These are phyloP conservation scores for Periplaneta americana DNA, from an alignment of 1,140 invertebrate species.

Conservation along the genomic window DNA sequence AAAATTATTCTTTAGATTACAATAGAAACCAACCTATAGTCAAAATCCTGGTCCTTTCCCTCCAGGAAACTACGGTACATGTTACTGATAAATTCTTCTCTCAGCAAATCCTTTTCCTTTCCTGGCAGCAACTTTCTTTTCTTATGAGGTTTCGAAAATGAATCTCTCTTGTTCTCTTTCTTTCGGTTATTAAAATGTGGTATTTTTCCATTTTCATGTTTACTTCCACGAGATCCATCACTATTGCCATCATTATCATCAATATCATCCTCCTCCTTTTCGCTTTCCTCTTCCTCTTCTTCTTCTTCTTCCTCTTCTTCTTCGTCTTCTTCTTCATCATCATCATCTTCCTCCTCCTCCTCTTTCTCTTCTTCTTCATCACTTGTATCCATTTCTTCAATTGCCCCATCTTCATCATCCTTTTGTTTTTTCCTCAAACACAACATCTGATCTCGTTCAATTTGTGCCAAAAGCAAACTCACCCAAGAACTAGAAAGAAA, in stretches of 20 bases:
- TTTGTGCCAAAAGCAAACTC: slow-evolving; percentile 40
- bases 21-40: slow-evolving; percentile 58
- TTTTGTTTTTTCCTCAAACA: slow-evolving; percentile 55
- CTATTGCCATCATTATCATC: slow-evolving; percentile 31
- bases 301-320: slow-evolving; percentile 20
- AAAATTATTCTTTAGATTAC: not conserved
- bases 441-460: slow-evolving; percentile 52
- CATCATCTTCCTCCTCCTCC: slow-evolving; percentile 24
- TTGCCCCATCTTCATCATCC: slow-evolving; percentile 46
- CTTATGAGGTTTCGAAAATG: not conserved
- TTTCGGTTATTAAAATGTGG: too few species aligned
- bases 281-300: slow-evolving; percentile 21
- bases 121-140: slow-evolving; percentile 22
- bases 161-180: slow-evolving; percentile 20
- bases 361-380: slow-evolving; percentile 34
- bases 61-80: slow-evolving; percentile 86
- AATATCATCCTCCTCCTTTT: slow-evolving; percentile 34
- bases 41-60: slow-evolving; percentile 77
- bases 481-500: slow-evolving; percentile 32
- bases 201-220: too few species aligned
- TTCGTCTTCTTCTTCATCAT: slow-evolving; percentile 21
- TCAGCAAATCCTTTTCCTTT: slow-evolving; percentile 51
- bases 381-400: slow-evolving; percentile 48
- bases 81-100: slow-evolving; percentile 76
- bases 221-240: too few species aligned